Percentiles rank a stretch among this genome's conserved stretches.
Conservation (phyloP, 2,888 invertebrate genomes). For the Yponomeuta sedellus region DNA sequence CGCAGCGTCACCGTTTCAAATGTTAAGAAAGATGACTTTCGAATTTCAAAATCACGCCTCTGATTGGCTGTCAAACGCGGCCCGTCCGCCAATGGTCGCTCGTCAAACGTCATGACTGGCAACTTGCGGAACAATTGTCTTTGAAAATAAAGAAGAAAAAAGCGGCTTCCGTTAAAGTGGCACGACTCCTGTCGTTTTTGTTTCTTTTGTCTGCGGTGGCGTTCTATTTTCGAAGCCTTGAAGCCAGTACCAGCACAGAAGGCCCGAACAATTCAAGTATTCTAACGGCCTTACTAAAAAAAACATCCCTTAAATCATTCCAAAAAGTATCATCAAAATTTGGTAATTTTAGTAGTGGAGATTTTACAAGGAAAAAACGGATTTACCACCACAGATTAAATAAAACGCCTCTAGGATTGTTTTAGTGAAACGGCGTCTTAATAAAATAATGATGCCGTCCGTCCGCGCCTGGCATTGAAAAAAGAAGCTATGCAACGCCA, state of each 20-base stretch:
- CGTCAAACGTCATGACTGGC: conserved; percentile 71
- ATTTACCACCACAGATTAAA: too few relatives aligned
- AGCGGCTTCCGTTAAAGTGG: conserved; percentile 71
- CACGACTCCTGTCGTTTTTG: conserved; percentile 50
- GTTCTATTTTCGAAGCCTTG: not conserved
- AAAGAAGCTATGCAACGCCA: too few relatives aligned
- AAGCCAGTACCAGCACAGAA: not conserved
- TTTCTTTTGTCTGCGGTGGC: conserved; percentile 5
- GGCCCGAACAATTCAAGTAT: not conserved
- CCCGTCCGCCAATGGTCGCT: conserved; percentile 66
- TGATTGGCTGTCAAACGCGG: conserved; percentile 72
- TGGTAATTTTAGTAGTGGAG: too few relatives aligned
- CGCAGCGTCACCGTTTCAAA: conserved; percentile 59
- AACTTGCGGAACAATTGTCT: conserved; percentile 61
- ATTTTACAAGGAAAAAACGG: too few relatives aligned
- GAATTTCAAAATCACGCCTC: conserved; percentile 55
- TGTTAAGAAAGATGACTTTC: conserved; percentile 72
- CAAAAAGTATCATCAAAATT: too few relatives aligned
- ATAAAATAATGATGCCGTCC: too few relatives aligned
- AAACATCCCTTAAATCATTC: too few relatives aligned
- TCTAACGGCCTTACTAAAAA: too few relatives aligned
- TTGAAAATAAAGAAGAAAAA: conserved; percentile 44
- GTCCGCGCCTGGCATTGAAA: too few relatives aligned
- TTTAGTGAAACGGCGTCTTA: too few relatives aligned
- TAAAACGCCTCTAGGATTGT: too few relatives aligned